Conservation (phyloP, 2,888 invertebrate species). For the Lepidocyrtinus sp. region DNA sequence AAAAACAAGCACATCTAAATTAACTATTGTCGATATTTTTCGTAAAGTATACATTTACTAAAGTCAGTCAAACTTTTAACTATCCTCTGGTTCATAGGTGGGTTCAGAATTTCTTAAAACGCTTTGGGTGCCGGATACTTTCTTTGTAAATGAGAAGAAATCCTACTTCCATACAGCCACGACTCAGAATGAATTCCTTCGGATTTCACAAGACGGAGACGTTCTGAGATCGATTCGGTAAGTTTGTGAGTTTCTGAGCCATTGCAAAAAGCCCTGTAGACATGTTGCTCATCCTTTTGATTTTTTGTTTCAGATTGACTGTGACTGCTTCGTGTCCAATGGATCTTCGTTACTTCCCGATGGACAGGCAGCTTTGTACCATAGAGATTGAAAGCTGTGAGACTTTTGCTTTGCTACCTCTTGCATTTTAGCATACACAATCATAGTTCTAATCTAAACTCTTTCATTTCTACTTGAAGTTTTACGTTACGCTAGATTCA, state of each 20-base stretch:
- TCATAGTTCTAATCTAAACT: not conserved
- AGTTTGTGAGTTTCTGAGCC: slow-evolving; percentile 72
- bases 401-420: slow-evolving; percentile 46
- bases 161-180: slow-evolving; percentile 99
- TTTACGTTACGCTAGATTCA: slow-evolving; percentile 1
- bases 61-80: no score
- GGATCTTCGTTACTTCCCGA: slow-evolving; percentile 70
- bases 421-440: not conserved
- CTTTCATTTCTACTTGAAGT: slow-evolving; percentile 16
- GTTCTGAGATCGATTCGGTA: slow-evolving; percentile 97
- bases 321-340: slow-evolving; percentile 70
- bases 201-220: slow-evolving; percentile 95
- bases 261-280: not conserved
- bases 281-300: not conserved
- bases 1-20: not conserved
- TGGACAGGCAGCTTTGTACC: slow-evolving; percentile 70
- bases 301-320: slow-evolving; percentile 70
- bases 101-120: slow-evolving; percentile 93
- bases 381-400: slow-evolving; percentile 71
- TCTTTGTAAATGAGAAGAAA: slow-evolving; percentile 99
- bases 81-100: slow-evolving; percentile 75
- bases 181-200: slow-evolving; percentile 99
- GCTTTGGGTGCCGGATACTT: slow-evolving; percentile 99
- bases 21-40: no score
- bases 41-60: no score